Conservation (phyloP, 1,140 invertebrate species). For the Drosophila elegans region DNA sequence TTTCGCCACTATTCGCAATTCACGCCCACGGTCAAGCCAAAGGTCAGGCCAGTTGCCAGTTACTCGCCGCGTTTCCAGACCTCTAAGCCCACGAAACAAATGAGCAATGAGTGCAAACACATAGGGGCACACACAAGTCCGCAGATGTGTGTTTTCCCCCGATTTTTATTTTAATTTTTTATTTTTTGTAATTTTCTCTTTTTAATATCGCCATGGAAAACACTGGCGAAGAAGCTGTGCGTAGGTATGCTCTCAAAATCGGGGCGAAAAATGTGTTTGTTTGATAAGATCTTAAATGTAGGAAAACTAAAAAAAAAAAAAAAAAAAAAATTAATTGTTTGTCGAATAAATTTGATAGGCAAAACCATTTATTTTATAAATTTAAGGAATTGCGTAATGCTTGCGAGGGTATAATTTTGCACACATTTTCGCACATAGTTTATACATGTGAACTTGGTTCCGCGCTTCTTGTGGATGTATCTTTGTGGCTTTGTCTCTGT, state of each 20-base stretch:
- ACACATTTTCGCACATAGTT: conserved; percentile 21
- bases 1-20: conserved; percentile 69
- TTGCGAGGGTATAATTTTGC: conserved; percentile 26
- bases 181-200: conserved; percentile 16
- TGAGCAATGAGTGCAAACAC: conserved; percentile 45
- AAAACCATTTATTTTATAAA: too few relatives aligned
- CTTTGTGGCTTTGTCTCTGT: conserved; percentile 7
- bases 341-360: too few relatives aligned
- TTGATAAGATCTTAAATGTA: background rate
- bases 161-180: conserved; percentile 6
- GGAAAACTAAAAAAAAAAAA: background rate
- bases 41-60: conserved; percentile 54
- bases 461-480: conserved; percentile 14
- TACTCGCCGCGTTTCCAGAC: background rate
- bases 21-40: conserved; percentile 79
- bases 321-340: too few relatives aligned
- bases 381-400: background rate
- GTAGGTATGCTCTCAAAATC: background rate
- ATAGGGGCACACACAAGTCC: conserved; percentile 8
- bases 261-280: background rate
- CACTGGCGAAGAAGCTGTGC: conserved; percentile 17
- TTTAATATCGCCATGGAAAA: conserved; percentile 23
- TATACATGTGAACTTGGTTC: conserved; percentile 16
- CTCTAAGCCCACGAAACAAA: conserved; percentile 40
- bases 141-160: conserved; percentile 9